Base-by-base conservation (phyloP, 2,113 vertebrate genomes). In the Piaya cayana region DNA sequence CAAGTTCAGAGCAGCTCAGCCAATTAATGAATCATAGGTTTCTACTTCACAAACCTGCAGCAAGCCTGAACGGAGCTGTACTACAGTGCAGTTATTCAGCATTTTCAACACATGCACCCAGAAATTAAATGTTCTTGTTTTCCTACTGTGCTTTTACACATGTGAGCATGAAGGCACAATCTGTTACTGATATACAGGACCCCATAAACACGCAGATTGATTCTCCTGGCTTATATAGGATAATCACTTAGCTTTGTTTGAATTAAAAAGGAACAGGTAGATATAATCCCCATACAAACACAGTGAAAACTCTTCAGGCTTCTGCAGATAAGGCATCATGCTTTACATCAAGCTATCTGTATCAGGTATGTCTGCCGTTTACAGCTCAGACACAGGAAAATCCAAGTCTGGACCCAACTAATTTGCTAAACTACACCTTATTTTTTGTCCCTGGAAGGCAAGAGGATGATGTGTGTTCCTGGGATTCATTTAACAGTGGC, bases 401-500 rank as follows among this genome's bases (percentile, higher is more conserved):
- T 5, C n/a, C 37, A 15, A 37, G 39, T 3, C 47, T 4, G 32
- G n/a, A 47, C 37, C 32, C 43, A 14, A 60, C 26, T 3, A 26
- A 52, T 85, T 56, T 45, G 34, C 68, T 49, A 18, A 64, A 13
- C 43, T 3, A 4, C 27, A 55, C 32, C 49, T 62, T 50, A 36
- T 32, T 20, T 30, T 64, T 29, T 11, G 12, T 14, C 34, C 34
- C 32, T 10, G 8, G 8, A 55, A 50, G 60, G 15, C 12, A 21
- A 36, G 19, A 0, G 6, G 49, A 17, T 3, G 53, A 49, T 11
- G 53, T 2, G 0, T 5, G 11, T 26, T 56, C 18, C 3, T 0
- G 29, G 62, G 29, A 49, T 52, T 37, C 52, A 3, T 5, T 43
- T 12, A 63, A n/a, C 5, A 42, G 32, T 1, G 0, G 53, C 43